These are phyloP conservation scores for Aviceda subcristata DNA, from an alignment of 2,113 vertebrate genomes.

Conservation along the genomic window DNA sequence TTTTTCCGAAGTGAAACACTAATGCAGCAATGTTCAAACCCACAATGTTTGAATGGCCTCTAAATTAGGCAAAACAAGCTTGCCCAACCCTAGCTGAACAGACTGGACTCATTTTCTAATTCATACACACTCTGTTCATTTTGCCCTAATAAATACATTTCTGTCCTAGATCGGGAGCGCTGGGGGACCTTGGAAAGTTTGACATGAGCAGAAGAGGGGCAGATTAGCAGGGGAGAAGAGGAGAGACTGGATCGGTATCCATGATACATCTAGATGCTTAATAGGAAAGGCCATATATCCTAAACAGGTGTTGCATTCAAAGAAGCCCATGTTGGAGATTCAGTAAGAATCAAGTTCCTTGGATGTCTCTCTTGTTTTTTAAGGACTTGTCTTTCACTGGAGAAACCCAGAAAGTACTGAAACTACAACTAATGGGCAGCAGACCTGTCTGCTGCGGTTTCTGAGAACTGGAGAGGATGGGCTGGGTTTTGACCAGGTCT, in stretches of 20 bases:
- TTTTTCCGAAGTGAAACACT: slow-evolving; percentile 67
- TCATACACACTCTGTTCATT: slow-evolving; percentile 41
- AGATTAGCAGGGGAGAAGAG: not conserved
- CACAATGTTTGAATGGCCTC: slow-evolving; percentile 70
- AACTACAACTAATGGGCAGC: not conserved
- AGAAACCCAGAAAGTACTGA: not conserved
- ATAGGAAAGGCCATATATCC: not conserved
- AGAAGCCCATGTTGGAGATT: not conserved
- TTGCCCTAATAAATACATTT: slow-evolving; percentile 49
- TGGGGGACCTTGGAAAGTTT: slow-evolving; percentile 19
- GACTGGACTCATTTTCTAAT: slow-evolving; percentile 45
- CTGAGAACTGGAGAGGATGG: not conserved
- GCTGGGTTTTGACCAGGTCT: not conserved
- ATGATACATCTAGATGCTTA: not conserved
- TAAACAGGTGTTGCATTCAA: not conserved
- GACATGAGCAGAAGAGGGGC: not conserved
- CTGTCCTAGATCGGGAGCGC: not conserved
- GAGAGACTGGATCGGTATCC: not conserved
- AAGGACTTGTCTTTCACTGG: not conserved
- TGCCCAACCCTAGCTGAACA: slow-evolving; percentile 53
- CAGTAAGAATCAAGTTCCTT: not conserved
- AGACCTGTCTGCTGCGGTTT: not conserved
- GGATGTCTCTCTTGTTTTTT: not conserved
- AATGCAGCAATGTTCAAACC: slow-evolving; percentile 63
- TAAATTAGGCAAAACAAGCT: slow-evolving; percentile 68